Evolutionary conservation across 92 coral and sea anemone genomes (phyloP).

Genomic region (Epizoanthus rinbou): DNA sequence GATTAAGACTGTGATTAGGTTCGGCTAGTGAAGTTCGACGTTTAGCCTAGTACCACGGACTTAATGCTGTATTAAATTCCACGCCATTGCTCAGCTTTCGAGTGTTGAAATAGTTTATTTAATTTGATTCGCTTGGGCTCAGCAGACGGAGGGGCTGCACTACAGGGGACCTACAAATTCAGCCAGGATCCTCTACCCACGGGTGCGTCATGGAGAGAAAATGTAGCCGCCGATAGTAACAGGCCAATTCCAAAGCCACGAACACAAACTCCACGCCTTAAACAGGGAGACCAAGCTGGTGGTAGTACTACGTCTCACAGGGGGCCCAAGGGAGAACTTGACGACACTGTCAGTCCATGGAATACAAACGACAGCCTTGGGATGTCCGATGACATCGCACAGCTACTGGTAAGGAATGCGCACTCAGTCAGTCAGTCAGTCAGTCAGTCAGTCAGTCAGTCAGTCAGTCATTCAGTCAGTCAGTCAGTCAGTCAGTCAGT

Average conservation of each 20-base stretch:
- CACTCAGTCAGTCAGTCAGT: no score
- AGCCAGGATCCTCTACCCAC: background rate
- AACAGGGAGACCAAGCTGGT: slow-evolving; percentile 25
- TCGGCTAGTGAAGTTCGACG: no score
- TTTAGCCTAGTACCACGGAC: no score
- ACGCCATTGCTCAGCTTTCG: no score
- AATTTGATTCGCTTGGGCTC: background rate
- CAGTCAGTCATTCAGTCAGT: no score
- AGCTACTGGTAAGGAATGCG: slow-evolving; percentile 75
- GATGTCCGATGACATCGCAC: slow-evolving; percentile 95
- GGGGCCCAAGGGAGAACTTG: slow-evolving; percentile 22
- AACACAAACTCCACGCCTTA: background rate
- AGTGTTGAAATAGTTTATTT: background rate
- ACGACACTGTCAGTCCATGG: slow-evolving; percentile 62
- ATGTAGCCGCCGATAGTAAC: background rate
- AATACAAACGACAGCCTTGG: slow-evolving; percentile 71
- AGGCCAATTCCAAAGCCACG: slow-evolving; percentile 9
- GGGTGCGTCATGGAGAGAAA: background rate
- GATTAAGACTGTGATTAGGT: no score
- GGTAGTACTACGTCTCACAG: background rate
- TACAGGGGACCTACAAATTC: background rate
- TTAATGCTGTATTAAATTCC: background rate
- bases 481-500: no score
- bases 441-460: no score
- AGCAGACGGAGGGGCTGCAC: background rate